Base-by-base conservation (phyloP, 2,113 vertebrate species). In the Budorcas taxicolor region DNA sequence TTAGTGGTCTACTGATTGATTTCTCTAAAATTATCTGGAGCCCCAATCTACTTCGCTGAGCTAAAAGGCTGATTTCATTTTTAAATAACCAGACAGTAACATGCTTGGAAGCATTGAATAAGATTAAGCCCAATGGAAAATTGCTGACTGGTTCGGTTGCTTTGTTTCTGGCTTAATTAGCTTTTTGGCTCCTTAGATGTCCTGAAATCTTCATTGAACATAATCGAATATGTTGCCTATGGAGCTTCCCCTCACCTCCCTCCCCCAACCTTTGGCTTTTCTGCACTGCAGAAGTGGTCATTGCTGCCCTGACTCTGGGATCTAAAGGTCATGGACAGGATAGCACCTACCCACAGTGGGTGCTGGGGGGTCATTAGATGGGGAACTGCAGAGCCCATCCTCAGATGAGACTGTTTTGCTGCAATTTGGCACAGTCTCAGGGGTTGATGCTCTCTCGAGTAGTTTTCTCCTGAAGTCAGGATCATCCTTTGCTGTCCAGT, bases 91-190 rank as follows among this genome's bases (percentile, higher is more conserved):
- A 47, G 53, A 88, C 31, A 78, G 67, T 47, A 78, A 47, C 57
- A n/a, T 90, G 45, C 43, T 74, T 96, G 88, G 74, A 94, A 94
- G 74, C 76, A 25, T 7, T 87, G 88, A n/a, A 58, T 91, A 94
- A 81, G 12, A 82, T 96, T 90, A 97, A 97, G n/a, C 81, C 23
- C 50, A 80, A 21, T 52, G 47, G 52, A 62, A 88, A 71, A 89
- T 95, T 94, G 86, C 52, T 93, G 76, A 95, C 52, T 31, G 57
- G 15, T 60, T 95, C 82, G 40, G 58, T 93, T 95, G 93, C 45
- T 71, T 81, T 88, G 25, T 88, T 86, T 90, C 40, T 94, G 76
- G 67, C 83, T 96, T 97, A 86, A 92, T 93, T 93, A 96, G 47
- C 60, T 76, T 86, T 74, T 89, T 95, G 90, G 90, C 76, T 96